Evolutionary conservation across 2,888 invertebrate genomes (phyloP), one percentile per base, ranked within the genome.

Genomic region (Thecophora atra): DNA sequence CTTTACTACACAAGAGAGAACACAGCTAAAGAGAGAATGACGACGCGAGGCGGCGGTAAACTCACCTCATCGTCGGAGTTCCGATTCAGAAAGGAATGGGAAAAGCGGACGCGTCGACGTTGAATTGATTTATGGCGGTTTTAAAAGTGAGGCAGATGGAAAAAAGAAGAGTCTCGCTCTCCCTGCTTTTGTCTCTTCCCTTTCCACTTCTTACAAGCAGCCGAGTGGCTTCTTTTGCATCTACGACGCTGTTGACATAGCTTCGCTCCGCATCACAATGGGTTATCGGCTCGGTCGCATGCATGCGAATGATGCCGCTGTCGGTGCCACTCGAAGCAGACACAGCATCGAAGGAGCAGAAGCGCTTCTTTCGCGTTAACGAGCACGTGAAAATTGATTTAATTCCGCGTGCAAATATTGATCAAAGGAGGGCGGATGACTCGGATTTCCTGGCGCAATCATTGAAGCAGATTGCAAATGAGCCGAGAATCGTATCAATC

Each of bases 331-430:
- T 17, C 13, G 47, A 5, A 8, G 47, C 15, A 47, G n/a, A 47
- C 47, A 17, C 2, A 4, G 30, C 30, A 30, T 30, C 30, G 5
- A 8, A 37, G 37, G 3, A 37, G 37, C 6, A 37, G 37, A 37
- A 37, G 1, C 17, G 21, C 52, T 15, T 4, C n/a, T 52, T 52
- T 52, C 17, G 52, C 52, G 8, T 5, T 52, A 17, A 52, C n/a
- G 37, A 37, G 37, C 7, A 37, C 37, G 37, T 37, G 37, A 67
- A 67, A 66, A 56, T 67, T 67, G 67, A 67, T 67, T 56, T 67
- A 37, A 56, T 67, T 54, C 37, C 67, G 67, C 67, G 67, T 56
- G 56, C 54, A 56, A 67, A 67, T 67, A 67, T 67, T 64, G 64
- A 64, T 26, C 51, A 51, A 65, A 47, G 17, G 8, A 17, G 47